A percentile compares a stretch with the other conserved stretches of the same genome.
Conservation (phyloP, 2,888 invertebrate species). For the Drosophila formosana region DNA sequence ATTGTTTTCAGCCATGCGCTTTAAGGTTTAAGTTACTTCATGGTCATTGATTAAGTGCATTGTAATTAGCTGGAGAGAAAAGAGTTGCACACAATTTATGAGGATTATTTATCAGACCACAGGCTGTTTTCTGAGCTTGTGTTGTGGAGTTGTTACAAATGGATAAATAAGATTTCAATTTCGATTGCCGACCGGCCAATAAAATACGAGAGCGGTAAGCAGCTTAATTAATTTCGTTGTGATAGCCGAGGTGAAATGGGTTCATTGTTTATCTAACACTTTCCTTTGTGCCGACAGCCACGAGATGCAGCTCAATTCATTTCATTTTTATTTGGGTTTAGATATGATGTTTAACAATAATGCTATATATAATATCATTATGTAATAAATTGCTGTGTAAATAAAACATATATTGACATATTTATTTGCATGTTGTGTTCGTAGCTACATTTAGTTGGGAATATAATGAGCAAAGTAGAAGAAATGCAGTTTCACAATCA, state of each 20-base stretch:
- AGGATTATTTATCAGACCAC: conserved; percentile 55
- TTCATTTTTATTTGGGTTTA: background rate
- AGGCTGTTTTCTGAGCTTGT: background rate
- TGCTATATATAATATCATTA: background rate
- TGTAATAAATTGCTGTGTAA: background rate
- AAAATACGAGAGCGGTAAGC: conserved; percentile 16
- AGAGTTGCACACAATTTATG: conserved; percentile 60
- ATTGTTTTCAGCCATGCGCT: conserved; percentile 43
- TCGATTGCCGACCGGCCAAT: conserved; percentile 35
- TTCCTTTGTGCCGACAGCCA: conserved; percentile 6
- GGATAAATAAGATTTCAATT: conserved; percentile 50
- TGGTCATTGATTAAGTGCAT: conserved; percentile 78
- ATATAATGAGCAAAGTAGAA: conserved; percentile 38
- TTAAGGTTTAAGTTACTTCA: conserved; percentile 64
- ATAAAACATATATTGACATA: conserved; percentile 24
- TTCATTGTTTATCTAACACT: conserved; percentile 36
- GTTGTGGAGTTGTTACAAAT: conserved; percentile 10
- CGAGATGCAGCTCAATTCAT: background rate
- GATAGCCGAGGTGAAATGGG: conserved; percentile 26
- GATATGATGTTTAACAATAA: background rate
- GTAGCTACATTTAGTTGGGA: conserved; percentile 51
- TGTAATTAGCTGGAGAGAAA: conserved; percentile 63
- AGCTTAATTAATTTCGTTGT: conserved; percentile 28
- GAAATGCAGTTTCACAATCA: conserved; percentile 29
- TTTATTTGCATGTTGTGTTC: background rate